A percentile compares a stretch with the other conserved stretches of the same genome.
These are phyloP conservation scores for Drosophila kokeensis DNA, from an alignment of 2,888 invertebrate species.

Conservation along the genomic window DNA sequence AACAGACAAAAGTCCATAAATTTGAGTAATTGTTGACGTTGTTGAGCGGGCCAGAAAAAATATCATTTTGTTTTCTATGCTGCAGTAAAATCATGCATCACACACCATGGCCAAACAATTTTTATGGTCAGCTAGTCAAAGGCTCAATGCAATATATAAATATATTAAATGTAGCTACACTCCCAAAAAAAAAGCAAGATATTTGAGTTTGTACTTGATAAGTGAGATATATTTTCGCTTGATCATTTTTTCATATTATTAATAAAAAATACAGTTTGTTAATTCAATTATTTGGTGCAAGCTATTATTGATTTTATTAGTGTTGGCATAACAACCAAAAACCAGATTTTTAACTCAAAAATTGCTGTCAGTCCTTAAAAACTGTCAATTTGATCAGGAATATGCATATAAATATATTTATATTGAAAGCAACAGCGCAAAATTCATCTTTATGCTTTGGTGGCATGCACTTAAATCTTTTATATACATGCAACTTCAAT, in stretches of 20 bases:
- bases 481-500: slow-evolving; percentile 13
- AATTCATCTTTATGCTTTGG: neutral
- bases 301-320: neutral
- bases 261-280: neutral
- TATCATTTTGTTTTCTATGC: slow-evolving; percentile 2
- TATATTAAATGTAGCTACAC: neutral
- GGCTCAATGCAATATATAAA: neutral
- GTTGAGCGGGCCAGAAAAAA: slow-evolving; percentile 17
- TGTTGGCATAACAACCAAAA: neutral
- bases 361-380: neutral
- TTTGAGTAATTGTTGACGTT: slow-evolving; percentile 40
- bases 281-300: neutral
- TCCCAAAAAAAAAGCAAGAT: neutral
- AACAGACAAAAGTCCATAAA: slow-evolving; percentile 39
- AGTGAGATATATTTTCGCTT: neutral
- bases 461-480: neutral
- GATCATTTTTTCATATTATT: neutral
- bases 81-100: neutral
- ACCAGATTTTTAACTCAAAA: too few species aligned
- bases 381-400: neutral
- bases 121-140: neutral
- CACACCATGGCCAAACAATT: neutral
- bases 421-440: neutral
- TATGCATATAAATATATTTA: neutral
- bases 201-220: neutral